Base-by-base conservation (phyloP, 30 jellyfish, hydroid and myxozoan species). In the Hydractinia echinata region DNA sequence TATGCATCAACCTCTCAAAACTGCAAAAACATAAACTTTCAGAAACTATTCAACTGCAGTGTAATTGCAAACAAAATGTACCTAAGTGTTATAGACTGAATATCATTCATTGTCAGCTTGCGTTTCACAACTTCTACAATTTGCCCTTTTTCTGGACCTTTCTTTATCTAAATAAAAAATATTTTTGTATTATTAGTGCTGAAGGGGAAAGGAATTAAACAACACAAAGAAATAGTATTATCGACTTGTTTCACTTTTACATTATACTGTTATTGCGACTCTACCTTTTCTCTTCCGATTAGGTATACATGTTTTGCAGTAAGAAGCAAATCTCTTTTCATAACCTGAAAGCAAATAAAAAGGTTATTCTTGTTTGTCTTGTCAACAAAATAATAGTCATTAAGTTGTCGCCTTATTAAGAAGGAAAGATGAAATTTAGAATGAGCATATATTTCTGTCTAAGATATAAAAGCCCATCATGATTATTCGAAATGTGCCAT, bases 141-240 rank as follows among this genome's bases (percentile, higher is more conserved):
- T 67, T 95, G 86, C 11, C 99, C 99, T 86, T 95, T 95, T 76
- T 95, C 96, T 10, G 97, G 97, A 4, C 99, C 99, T 76, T 95
- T 95, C 71, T 95, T 95, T 6, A 88, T 81, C 94, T 82, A 74
- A 50, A 55, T 58, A 58, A 58, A 58, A 58, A 58, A 58, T 51
- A 64, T 62, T 62, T 15, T 62, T 10, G 10, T 62, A 15, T 5
- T 7, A 62, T 5, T 10, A 64, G 9, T 64, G 9, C 9, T 64
- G 9, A 6, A 13, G 7, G 74, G 51, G 10, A 13, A 6, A 64
- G 39, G 51, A 44, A 64, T 51, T 6, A 64, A 16, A 58, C 69
- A 58, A 58, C 15, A 58, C 19, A 16, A 58, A 58, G 19, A 58
- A 58, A 13, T 58, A 58, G 44, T 2, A 30, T 20, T 10, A 68